Conservation (phyloP, 1,140 invertebrate genomes). For the Caenorhabditis briggsae region DNA sequence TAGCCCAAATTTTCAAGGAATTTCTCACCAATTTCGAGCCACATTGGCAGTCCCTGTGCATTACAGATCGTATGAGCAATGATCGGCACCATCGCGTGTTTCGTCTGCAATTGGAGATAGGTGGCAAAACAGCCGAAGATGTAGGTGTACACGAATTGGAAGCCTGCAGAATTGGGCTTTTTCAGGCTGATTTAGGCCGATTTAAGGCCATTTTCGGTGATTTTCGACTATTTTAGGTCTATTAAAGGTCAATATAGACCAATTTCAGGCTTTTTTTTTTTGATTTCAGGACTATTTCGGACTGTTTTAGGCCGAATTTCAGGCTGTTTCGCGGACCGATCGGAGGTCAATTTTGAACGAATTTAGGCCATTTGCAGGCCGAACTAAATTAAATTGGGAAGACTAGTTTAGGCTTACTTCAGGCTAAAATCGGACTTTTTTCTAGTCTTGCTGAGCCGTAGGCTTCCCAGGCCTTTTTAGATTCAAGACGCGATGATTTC, state of each 20-base stretch:
- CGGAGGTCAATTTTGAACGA: no score
- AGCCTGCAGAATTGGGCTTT: background rate
- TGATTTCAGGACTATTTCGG: background rate
- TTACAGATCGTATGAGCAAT: conserved; percentile 48
- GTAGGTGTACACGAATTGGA: conserved; percentile 58
- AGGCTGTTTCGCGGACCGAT: no score
- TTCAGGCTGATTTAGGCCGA: background rate
- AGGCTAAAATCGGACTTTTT: no score
- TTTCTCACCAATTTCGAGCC: conserved; percentile 40
- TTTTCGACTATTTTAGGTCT: background rate
- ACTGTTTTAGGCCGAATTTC: background rate
- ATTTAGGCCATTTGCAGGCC: no score
- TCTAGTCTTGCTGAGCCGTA: no score
- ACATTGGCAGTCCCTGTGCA: conserved; percentile 35
- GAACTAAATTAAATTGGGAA: no score
- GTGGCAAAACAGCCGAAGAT: conserved; percentile 56
- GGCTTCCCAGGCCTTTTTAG: no score
- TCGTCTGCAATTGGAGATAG: conserved; percentile 36
- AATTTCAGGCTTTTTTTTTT: no score
- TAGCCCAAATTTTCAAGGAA: background rate
- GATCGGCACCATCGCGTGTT: conserved; percentile 8
- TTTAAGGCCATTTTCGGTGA: background rate
- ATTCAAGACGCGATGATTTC: no score
- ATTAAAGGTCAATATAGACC: background rate
- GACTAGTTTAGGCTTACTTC: no score